These are phyloP conservation scores for Periplaneta americana DNA, from an alignment of 1,140 invertebrate species.

Conservation along the genomic window DNA sequence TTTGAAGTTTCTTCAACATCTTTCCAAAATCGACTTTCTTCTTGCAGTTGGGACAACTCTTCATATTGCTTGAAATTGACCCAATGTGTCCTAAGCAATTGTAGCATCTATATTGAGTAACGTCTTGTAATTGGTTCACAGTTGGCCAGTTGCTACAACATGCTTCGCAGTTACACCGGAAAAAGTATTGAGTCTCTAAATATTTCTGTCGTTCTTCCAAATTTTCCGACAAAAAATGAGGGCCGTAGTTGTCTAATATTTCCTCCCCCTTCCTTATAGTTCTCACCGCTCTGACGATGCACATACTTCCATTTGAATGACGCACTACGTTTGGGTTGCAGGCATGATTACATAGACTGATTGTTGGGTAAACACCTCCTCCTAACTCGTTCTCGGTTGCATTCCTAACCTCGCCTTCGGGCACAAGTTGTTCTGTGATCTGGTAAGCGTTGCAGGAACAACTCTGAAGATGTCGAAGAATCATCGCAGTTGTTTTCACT, in stretches of 20 bases:
- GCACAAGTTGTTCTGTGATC: conserved; percentile 47
- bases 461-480: conserved; percentile 50
- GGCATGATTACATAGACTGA: conserved; percentile 57
- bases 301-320: conserved; percentile 39
- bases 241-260: conserved; percentile 56
- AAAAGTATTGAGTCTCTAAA: conserved; percentile 49
- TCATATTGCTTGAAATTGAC: background rate
- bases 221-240: conserved; percentile 42
- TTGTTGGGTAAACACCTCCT: conserved; percentile 51
- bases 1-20: background rate
- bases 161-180: conserved; percentile 48
- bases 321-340: conserved; percentile 52
- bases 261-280: conserved; percentile 44
- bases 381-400: conserved; percentile 44
- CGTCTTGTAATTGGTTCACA: background rate
- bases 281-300: conserved; percentile 26
- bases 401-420: conserved; percentile 30
- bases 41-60: background rate
- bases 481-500: conserved; percentile 36
- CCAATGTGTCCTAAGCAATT: background rate
- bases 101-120: background rate
- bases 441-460: conserved; percentile 61
- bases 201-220: conserved; percentile 36
- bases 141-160: conserved; percentile 46
- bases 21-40: background rate